Evolutionary conservation across 2,888 invertebrate species (phyloP), one percentile per base, ranked within the genome.

Genomic region (Sicus ferrugineus): DNA sequence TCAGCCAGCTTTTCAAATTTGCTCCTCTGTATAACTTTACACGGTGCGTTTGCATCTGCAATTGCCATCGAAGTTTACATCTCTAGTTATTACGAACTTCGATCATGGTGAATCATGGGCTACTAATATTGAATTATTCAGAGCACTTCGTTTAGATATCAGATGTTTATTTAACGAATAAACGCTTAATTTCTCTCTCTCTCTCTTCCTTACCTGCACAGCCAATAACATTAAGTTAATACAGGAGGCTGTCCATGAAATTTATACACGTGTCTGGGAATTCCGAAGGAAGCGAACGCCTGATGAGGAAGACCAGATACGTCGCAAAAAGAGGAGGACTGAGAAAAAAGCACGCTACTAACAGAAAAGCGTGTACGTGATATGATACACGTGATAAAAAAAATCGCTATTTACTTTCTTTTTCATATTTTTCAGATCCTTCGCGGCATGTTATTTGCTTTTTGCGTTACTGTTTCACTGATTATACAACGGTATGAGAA

Each of bases 211-310:
- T 9, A 11, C 86, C 87, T 9, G 46, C 14, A 19, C 86, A 94
- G 97, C 97, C 77, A 95, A 96, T 19, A 93, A 93, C 86, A 96
- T 97, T 74, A 90, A 88, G 76, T 92, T 93, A 86, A 94, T 97
- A 69, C 94, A 94, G 86, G 89, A 92, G 78, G 93, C 92, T 76
- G 95, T 98, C 83, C 96, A 97, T 88, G 91, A 95, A 84, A 95
- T 97, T 79, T 97, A 93, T 87, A 96, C 96, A 74, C 88, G 97
- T 86, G 95, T 97, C 84, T 92, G 92, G 84, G 95, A 96, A 86
- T 96, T 94, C 87, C 92, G 94, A 80, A 96, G 95, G 86, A 92
- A 93, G 81, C 90, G 92, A 81, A 88, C 92, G 74, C 86, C 90
- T 46, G 92, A 91, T 76, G 93, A 93, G 84, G 84, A 81, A 73